These are phyloP conservation scores for Phragmatobia fuliginosa DNA, from an alignment of 2,888 invertebrate species.

Conservation along the genomic window DNA sequence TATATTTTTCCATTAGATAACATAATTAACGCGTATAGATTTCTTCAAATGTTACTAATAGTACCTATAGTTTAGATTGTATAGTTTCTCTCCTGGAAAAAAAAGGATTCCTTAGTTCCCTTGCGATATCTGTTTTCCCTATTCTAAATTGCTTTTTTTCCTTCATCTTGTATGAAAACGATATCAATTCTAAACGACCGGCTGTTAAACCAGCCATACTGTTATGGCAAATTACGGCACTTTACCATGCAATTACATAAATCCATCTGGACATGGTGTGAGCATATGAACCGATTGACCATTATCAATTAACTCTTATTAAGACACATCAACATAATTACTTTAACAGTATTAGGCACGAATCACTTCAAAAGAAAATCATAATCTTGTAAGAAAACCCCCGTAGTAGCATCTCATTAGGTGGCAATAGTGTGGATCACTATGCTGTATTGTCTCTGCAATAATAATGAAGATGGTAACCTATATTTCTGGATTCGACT, in stretches of 20 bases:
- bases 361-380: not conserved
- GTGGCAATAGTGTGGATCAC: too few species aligned
- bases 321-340: not conserved
- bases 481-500: too few species aligned
- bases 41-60: not conserved
- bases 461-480: too few species aligned
- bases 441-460: too few species aligned
- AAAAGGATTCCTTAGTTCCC: not conserved
- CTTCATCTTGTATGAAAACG: not conserved
- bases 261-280: too few species aligned
- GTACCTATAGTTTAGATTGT: not conserved
- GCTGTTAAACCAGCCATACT: not conserved
- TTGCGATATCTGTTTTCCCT: not conserved
- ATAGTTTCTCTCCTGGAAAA: not conserved
- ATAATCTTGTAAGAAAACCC: not conserved
- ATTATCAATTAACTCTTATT: too few species aligned
- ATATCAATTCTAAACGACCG: not conserved
- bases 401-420: too few species aligned
- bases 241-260: too few species aligned
- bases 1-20: not conserved
- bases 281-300: not conserved
- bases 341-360: not conserved
- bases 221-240: not conserved
- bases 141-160: not conserved
- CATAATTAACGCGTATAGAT: not conserved